Percentiles rank a stretch among this genome's conserved stretches.
Evolutionary conservation across 2,888 invertebrate genomes (phyloP).

Genomic region (Arrhopalites spinosus): DNA sequence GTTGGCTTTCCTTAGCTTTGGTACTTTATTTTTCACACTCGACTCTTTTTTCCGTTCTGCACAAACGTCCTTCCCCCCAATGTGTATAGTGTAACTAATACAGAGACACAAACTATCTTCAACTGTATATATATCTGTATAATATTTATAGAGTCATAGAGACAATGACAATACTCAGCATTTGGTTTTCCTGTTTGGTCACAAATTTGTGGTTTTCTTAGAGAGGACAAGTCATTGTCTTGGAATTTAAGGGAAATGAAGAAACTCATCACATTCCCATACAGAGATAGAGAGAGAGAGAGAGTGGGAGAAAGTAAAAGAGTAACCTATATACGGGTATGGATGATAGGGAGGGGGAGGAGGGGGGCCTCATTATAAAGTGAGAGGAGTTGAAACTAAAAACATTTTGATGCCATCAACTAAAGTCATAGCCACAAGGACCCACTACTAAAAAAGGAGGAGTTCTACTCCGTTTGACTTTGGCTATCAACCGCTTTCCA

Average conservation of each 20-base stretch:
- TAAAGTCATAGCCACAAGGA: not conserved
- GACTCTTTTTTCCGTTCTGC: conserved; percentile 47
- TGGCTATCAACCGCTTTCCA: conserved; percentile 41
- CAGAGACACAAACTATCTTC: too few relatives aligned
- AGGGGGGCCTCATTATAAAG: not conserved
- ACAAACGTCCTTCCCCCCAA: not conserved
- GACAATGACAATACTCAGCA: too few relatives aligned
- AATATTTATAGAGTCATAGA: too few relatives aligned
- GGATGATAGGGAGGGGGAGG: not conserved
- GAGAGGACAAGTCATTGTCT: conserved; percentile 16
- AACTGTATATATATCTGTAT: too few relatives aligned
- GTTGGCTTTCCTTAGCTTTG: conserved; percentile 47
- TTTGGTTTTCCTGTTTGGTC: conserved; percentile 13
- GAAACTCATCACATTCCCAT: not conserved
- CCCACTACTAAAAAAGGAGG: conserved; percentile 16
- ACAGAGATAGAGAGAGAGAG: not conserved
- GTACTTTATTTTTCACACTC: conserved; percentile 56
- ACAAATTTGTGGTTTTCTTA: conserved; percentile 28
- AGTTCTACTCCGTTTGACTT: not conserved
- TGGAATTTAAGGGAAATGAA: not conserved
- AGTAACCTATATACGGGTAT: too few relatives aligned
- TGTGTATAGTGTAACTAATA: too few relatives aligned
- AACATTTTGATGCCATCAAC: too few relatives aligned
- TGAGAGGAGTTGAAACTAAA: too few relatives aligned
- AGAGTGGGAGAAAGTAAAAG: not conserved